A percentile compares a stretch with the other conserved stretches of the same genome.
phyloP scores from a whole-genome alignment of 1,140 invertebrate species.

The Eufriesea mexicana region DNA sequence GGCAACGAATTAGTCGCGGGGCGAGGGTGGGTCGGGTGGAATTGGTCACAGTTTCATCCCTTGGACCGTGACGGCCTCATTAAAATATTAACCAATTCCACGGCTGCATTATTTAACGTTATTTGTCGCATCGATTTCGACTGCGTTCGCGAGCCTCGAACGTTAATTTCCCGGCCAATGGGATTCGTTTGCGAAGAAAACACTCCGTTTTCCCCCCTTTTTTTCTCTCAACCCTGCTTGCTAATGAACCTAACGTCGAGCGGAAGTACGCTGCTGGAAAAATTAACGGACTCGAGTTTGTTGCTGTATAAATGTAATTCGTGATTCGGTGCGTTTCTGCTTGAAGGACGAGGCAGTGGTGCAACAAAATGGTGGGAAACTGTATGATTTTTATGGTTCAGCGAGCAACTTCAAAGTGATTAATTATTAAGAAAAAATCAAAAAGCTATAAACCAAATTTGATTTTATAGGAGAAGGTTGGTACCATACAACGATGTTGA shows the following conservation, averaged over 20 bases:
- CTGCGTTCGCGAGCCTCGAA: neutral
- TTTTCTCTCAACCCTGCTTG: no score
- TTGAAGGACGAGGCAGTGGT: neutral
- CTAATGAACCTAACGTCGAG: neutral
- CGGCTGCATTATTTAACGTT: neutral
- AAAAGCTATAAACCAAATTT: no score
- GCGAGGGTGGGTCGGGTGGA: neutral
- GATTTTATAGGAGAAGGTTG: no score
- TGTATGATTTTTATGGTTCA: no score
- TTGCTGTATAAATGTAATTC: neutral
- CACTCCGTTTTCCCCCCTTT: neutral
- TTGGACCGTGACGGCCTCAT: neutral
- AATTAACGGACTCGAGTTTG: neutral
- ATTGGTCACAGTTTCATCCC: neutral
- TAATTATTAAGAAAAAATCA: no score
- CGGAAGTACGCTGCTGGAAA: neutral
- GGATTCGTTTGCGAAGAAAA: neutral
- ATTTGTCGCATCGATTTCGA: conserved; percentile 1
- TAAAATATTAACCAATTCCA: neutral
- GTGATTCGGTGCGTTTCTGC: neutral
- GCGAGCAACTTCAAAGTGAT: no score
- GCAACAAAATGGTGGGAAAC: no score
- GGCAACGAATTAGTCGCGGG: conserved; percentile 9
- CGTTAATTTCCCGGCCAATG: neutral
- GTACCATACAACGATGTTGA: no score